Evolutionary conservation across 2,797 vertebrate species (phyloP).

Genomic region (Anomalospiza imberbis): DNA sequence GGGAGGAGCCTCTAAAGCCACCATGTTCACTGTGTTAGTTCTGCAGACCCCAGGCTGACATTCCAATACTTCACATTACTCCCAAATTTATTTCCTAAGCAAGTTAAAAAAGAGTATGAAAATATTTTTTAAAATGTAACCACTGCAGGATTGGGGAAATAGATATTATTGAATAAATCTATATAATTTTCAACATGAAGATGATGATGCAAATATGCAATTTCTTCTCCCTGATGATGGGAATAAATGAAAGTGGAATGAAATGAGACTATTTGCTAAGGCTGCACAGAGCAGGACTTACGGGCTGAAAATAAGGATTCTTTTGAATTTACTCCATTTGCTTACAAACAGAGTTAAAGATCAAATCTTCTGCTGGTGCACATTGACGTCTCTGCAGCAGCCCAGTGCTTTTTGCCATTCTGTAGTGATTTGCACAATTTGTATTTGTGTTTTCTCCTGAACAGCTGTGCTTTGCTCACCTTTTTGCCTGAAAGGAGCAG

Average conservation of each 20-base stretch:
- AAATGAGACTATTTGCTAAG: not conserved
- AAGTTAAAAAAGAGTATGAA: not conserved
- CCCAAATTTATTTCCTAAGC: not conserved
- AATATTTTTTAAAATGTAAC: not conserved
- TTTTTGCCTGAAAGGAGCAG: not conserved
- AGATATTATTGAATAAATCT: not conserved
- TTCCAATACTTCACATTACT: not conserved
- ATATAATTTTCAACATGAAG: not conserved
- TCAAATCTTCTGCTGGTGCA: not conserved
- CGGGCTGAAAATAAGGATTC: not conserved
- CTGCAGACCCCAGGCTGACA: not conserved
- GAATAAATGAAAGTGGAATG: not conserved
- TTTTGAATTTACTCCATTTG: not conserved
- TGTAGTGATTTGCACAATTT: not conserved
- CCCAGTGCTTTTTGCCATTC: not conserved
- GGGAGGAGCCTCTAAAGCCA: not conserved
- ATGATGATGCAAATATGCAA: not conserved
- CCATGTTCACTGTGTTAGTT: not conserved
- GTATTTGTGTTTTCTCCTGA: not conserved
- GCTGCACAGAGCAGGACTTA: not conserved
- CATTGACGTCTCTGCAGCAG: not conserved
- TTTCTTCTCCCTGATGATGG: not conserved
- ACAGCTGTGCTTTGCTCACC: not conserved
- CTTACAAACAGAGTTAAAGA: not conserved
- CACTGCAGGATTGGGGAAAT: not conserved